Percentiles rank a stretch among this genome's conserved stretches.
phyloP scores from a whole-genome alignment of 2,888 invertebrate species.

The Lithophane ornitopus region DNA sequence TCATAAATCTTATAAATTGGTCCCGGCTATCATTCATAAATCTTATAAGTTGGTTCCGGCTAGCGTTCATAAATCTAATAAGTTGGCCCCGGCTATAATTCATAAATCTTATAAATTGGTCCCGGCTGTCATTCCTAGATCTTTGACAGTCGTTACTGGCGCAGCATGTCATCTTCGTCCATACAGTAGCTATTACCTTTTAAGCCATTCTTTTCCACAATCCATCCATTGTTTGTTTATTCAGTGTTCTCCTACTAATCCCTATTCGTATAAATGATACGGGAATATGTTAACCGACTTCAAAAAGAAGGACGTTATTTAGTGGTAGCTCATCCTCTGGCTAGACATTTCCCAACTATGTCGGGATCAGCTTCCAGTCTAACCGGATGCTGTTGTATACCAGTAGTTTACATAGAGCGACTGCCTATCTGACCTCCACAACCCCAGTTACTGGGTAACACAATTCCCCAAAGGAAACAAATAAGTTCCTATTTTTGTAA shows the following conservation, averaged over 20 bases:
- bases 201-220: background rate
- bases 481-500: background rate
- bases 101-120: background rate
- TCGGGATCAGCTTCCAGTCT: background rate
- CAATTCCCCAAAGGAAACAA: background rate
- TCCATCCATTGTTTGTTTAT: background rate
- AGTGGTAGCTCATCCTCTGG: background rate
- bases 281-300: background rate
- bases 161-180: too few species aligned
- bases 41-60: background rate
- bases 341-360: background rate
- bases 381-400: background rate
- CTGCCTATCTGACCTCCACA: background rate
- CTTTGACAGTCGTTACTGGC: too few species aligned
- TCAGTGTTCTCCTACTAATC: background rate
- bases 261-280: accelerated
- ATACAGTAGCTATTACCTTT: too few species aligned
- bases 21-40: background rate
- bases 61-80: background rate
- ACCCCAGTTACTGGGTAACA: background rate
- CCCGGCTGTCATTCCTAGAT: background rate
- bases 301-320: background rate
- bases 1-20: background rate
- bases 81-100: too few species aligned
- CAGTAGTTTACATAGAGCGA: background rate